Base-by-base conservation (phyloP, 2,797 vertebrate genomes). In the Podargus strigoides region DNA sequence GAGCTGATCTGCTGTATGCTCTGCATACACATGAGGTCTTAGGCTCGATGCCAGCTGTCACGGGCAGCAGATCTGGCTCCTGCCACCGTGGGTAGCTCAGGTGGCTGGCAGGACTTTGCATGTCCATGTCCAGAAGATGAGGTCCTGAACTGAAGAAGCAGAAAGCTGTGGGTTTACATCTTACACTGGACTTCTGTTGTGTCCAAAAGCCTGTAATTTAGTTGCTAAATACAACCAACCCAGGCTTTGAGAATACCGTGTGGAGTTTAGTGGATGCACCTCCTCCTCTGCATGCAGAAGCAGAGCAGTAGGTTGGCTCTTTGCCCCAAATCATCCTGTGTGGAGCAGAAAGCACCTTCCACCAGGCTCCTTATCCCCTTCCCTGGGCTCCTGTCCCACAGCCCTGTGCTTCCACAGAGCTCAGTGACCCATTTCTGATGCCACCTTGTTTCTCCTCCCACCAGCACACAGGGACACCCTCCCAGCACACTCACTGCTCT, bases 391-490 rank as follows among this genome's bases (percentile, higher is more conserved):
- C n/a, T 1, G 3, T 15, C 18, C 52, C 30, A 8, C 0, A 1
- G 46, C 20, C 50, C 36, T 27, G 14, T 0, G 0, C 30, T 70
- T 23, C 58, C 0, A 4, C 37, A 21, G 6, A 56, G 24, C 79
- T 77, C 26, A 28, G 21, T 0, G 0, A n/a, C 23, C 9, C 46
- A 2, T 53, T 86, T 50, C 16, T 63, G 30, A 4, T 62, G n/a
- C 34, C n/a, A 36, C 26, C 55, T 86, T 50, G 6, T 76, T 89
- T 56, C 83, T 79, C 82, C 52, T 75, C 36, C 39, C 47, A 30
- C 13, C 47, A 50, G 30, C 0, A 1, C 26, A 7, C 9, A 10
- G 20, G 72, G 30, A 76, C 13, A 44, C 19, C 49, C 30, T 67
- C 19, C 19, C 80, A 76, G 39, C 13, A 9, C 39, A 30, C 30